phyloP scores from a whole-genome alignment of 2,113 vertebrate genomes.

The Hemiscyllium ocellatum region DNA sequence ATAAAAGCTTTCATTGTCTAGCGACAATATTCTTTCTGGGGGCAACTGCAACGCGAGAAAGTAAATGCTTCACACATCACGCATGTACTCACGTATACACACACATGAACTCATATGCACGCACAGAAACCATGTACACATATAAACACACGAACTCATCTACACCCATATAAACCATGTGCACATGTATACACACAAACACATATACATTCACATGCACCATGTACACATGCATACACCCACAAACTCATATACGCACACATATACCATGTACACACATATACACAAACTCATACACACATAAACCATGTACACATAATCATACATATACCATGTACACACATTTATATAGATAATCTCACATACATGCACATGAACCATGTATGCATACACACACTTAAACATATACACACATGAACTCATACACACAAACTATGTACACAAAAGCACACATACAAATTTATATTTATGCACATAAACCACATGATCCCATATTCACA shows the following conservation, averaged over 20 bases:
- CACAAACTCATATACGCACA: neutral
- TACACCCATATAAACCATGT: neutral
- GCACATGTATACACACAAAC: neutral
- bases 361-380: neutral
- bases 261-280: neutral
- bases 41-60: constrained; percentile 34
- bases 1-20: constrained; percentile 39
- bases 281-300: too few relatives aligned
- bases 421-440: too few relatives aligned
- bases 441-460: too few relatives aligned
- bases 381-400: too few relatives aligned
- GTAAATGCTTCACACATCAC: constrained; percentile 36
- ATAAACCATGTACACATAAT: neutral
- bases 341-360: neutral
- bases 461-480: too few relatives aligned
- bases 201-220: neutral
- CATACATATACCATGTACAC: too few relatives aligned
- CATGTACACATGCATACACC: too few relatives aligned
- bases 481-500: too few relatives aligned
- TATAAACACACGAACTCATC: too few relatives aligned
- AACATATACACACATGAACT: too few relatives aligned
- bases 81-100: neutral
- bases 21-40: constrained; percentile 19
- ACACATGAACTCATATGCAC: neutral
- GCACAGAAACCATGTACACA: neutral